Percentiles rank a stretch among this genome's conserved stretches.
Conservation (phyloP, 2,113 vertebrate species). For the Sardina pilchardus region DNA sequence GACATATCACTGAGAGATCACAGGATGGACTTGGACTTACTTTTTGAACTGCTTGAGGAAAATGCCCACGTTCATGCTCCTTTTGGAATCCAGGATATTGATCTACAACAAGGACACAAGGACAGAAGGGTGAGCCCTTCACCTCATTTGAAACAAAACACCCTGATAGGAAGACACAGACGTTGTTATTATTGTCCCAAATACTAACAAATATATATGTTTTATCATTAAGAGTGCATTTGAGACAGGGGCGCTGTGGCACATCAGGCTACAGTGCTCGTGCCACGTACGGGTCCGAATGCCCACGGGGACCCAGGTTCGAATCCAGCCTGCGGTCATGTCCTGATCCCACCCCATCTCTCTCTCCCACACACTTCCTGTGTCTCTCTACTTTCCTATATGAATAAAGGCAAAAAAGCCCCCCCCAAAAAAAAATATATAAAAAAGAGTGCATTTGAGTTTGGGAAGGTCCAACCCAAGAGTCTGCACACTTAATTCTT, state of each 20-base stretch:
- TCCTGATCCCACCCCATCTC: too few relatives aligned
- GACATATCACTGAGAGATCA: not conserved
- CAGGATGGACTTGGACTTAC: slow-evolving; percentile 66
- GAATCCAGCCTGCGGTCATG: too few relatives aligned
- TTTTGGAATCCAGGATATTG: slow-evolving; percentile 86
- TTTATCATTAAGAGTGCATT: not conserved
- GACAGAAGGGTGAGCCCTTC: not conserved
- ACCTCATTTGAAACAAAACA: slow-evolving; percentile 1
- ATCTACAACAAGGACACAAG: slow-evolving; percentile 66
- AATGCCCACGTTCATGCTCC: slow-evolving; percentile 91
- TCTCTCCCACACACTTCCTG: too few relatives aligned
- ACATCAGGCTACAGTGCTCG: too few relatives aligned
- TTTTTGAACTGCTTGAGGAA: slow-evolving; percentile 95
- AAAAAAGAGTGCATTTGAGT: not conserved
- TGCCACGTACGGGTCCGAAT: too few relatives aligned
- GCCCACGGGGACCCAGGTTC: too few relatives aligned
- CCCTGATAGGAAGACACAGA: not conserved
- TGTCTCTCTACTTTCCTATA: too few relatives aligned
- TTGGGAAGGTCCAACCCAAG: too few relatives aligned
- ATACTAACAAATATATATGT: not conserved
- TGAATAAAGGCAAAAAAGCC: too few relatives aligned
- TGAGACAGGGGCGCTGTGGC: too few relatives aligned
- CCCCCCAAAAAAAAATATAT: too few relatives aligned
- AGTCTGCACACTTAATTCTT: too few relatives aligned
- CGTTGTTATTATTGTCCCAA: not conserved